Percentiles rank a stretch among this genome's conserved stretches.
Evolutionary conservation across 2,797 vertebrate genomes (phyloP).

Genomic region (Neoniphon sammara): DNA sequence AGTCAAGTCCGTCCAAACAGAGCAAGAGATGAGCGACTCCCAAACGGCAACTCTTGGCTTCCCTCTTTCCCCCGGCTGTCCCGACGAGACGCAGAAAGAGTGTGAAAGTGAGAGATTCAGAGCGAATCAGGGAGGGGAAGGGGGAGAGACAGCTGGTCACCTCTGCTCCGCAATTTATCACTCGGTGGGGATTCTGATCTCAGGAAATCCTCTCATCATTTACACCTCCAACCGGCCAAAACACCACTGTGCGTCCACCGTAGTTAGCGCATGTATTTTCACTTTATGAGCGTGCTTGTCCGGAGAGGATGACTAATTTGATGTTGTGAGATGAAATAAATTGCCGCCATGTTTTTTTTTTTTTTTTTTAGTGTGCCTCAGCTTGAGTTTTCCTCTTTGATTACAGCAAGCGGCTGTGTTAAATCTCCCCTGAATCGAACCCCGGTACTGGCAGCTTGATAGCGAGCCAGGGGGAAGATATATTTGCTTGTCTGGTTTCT

Average conservation of each 20-base stretch:
- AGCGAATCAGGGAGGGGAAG: slow-evolving; percentile 34
- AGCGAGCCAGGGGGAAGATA: slow-evolving; percentile 66
- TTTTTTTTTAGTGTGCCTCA: slow-evolving; percentile 28
- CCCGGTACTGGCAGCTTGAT: slow-evolving; percentile 61
- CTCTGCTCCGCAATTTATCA: slow-evolving; percentile 62
- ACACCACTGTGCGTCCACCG: slow-evolving; percentile 22
- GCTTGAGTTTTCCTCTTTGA: slow-evolving; percentile 53
- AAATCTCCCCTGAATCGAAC: slow-evolving; percentile 67
- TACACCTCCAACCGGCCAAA: slow-evolving; percentile 55
- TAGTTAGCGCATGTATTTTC: slow-evolving; percentile 60
- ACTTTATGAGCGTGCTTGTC: slow-evolving; percentile 40
- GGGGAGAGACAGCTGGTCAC: slow-evolving; percentile 61
- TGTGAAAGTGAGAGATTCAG: slow-evolving; percentile 36
- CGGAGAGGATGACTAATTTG: slow-evolving; percentile 56
- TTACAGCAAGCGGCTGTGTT: slow-evolving; percentile 48
- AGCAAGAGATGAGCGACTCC: slow-evolving; percentile 33
- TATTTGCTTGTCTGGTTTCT: slow-evolving; percentile 66
- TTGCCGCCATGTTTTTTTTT: not conserved
- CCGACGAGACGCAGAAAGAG: slow-evolving; percentile 9
- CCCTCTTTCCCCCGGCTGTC: not conserved
- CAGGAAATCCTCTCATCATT: slow-evolving; percentile 64
- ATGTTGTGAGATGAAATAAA: slow-evolving; percentile 52
- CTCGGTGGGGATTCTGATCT: slow-evolving; percentile 61
- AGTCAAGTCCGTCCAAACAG: not conserved
- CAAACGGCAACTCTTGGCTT: slow-evolving; percentile 18